phyloP scores from a whole-genome alignment of 2,113 vertebrate genomes.

The Phrynocephalus versicolor region DNA sequence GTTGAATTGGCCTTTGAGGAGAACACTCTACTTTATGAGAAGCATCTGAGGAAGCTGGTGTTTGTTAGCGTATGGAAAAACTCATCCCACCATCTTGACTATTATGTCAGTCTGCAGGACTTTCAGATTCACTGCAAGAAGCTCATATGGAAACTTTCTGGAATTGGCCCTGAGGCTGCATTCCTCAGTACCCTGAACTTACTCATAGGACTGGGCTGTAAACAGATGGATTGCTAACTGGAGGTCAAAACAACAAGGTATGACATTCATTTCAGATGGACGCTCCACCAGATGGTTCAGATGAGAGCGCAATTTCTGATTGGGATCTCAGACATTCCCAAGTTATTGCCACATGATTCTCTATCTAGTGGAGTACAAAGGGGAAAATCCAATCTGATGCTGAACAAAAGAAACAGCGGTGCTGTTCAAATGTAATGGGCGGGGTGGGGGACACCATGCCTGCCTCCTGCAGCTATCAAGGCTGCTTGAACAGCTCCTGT shows the following conservation, averaged over 20 bases:
- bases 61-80: neutral
- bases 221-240: neutral
- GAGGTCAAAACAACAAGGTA: neutral
- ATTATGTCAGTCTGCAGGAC: neutral
- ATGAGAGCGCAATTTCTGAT: neutral
- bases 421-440: no score
- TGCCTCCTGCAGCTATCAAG: no score
- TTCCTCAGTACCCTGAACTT: neutral
- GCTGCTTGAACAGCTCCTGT: no score
- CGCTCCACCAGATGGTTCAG: neutral
- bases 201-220: conserved; percentile 8
- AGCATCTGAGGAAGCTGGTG: neutral
- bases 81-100: neutral
- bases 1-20: neutral
- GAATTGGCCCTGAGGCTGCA: conserved; percentile 1
- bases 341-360: neutral
- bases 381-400: neutral
- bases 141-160: neutral
- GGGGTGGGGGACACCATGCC: no score
- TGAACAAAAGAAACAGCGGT: no score
- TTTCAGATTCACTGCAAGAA: neutral
- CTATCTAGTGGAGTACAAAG: neutral
- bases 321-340: neutral
- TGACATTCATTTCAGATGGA: neutral
- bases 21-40: neutral